Conservation (phyloP, 2,113 vertebrate species). For the Dasyprocta punctata region DNA sequence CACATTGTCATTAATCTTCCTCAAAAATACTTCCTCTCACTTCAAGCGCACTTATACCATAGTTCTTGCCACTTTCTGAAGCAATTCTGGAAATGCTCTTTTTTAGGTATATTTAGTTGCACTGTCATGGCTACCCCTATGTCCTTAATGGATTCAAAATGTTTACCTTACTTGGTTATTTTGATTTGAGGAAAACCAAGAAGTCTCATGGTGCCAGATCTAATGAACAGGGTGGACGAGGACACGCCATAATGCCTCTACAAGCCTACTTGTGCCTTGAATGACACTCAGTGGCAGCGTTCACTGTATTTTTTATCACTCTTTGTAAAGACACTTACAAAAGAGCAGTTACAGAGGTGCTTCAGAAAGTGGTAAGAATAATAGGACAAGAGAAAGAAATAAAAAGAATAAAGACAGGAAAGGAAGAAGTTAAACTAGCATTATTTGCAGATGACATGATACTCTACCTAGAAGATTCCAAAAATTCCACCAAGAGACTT, state of each 20-base stretch:
- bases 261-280: not conserved
- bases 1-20: not conserved
- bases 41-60: not conserved
- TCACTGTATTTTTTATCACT: not conserved
- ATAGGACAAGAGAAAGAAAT: too few relatives aligned
- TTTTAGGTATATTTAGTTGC: not conserved
- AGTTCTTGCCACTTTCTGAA: not conserved
- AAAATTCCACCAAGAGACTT: too few relatives aligned
- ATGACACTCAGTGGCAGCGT: not conserved
- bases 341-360: not conserved
- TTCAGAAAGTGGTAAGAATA: not conserved
- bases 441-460: too few relatives aligned
- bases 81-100: not conserved
- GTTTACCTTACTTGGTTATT: not conserved
- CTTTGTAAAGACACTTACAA: not conserved
- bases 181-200: not conserved
- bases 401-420: too few relatives aligned
- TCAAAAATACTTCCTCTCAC: not conserved
- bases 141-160: not conserved
- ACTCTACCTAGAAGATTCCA: too few relatives aligned
- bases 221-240: not conserved
- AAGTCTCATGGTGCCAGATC: not conserved
- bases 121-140: not conserved
- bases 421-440: too few relatives aligned
- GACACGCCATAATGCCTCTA: not conserved